These are phyloP conservation scores for Catostomus latipinnis DNA, from an alignment of 2,797 vertebrate genomes.

Conservation along the genomic window DNA sequence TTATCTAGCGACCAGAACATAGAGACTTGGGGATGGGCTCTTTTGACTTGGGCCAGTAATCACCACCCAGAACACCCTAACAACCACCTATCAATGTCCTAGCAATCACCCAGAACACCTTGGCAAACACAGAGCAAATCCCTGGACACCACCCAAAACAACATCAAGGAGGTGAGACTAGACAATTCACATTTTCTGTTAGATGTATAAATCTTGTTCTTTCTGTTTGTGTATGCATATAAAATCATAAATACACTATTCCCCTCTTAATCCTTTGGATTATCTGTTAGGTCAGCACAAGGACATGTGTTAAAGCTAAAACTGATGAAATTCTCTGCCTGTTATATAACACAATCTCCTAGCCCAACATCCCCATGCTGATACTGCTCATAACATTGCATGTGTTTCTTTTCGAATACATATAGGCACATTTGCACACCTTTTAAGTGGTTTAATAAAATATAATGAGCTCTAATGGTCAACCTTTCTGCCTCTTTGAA, in stretches of 20 bases:
- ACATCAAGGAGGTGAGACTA: background rate
- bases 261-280: constrained; percentile 63
- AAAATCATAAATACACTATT: constrained; percentile 41
- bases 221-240: background rate
- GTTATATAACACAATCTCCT: constrained; percentile 67
- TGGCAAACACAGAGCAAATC: background rate
- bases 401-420: background rate
- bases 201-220: background rate
- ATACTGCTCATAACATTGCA: background rate
- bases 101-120: background rate
- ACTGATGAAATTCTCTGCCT: constrained; percentile 59
- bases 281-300: constrained; percentile 62
- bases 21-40: background rate
- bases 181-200: background rate
- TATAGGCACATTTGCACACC: no score
- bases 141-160: background rate
- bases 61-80: background rate
- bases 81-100: background rate
- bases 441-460: background rate
- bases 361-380: constrained; percentile 22
- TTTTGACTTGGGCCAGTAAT: background rate
- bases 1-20: background rate
- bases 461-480: background rate
- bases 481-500: background rate
- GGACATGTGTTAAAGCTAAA: constrained; percentile 58